Conservation (phyloP, 2,888 invertebrate genomes). For the Eumerus sabulonum region DNA sequence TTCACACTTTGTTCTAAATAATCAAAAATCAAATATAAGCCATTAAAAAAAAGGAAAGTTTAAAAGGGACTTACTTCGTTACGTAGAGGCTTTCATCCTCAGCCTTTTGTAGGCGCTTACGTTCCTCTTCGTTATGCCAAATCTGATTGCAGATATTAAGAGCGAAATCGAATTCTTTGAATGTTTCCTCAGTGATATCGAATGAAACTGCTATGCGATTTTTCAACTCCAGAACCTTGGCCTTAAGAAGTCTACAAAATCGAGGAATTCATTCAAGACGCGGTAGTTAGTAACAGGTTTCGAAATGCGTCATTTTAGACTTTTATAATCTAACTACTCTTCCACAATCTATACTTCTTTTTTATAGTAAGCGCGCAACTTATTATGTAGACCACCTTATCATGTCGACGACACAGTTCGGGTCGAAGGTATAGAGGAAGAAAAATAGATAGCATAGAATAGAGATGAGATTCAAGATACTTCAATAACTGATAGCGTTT, state of each 20-base stretch:
- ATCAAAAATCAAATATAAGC: constrained; percentile 19
- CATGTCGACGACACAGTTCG: too few species aligned
- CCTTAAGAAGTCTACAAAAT: constrained; percentile 82
- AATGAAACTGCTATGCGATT: constrained; percentile 83
- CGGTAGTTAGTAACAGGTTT: too few species aligned
- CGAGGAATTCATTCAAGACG: background rate
- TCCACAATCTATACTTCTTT: too few species aligned
- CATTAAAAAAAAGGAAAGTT: background rate
- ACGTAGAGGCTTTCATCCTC: constrained; percentile 90
- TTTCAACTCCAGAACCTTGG: constrained; percentile 84
- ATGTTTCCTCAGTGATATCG: constrained; percentile 78
- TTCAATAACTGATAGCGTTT: too few species aligned
- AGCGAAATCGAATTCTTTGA: constrained; percentile 80
- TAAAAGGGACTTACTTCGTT: constrained; percentile 81
- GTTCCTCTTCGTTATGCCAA: constrained; percentile 89
- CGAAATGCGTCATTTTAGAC: too few species aligned
- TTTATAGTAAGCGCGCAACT: too few species aligned
- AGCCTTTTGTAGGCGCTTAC: constrained; percentile 83
- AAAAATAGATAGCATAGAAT: too few species aligned
- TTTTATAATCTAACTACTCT: too few species aligned
- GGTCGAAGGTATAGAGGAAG: too few species aligned
- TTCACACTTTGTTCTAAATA: constrained; percentile 82
- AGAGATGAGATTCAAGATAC: too few species aligned
- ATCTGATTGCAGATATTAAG: constrained; percentile 83
- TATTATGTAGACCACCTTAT: too few species aligned